phyloP scores from a whole-genome alignment of 2,113 vertebrate species.

The Gavialis gangeticus region DNA sequence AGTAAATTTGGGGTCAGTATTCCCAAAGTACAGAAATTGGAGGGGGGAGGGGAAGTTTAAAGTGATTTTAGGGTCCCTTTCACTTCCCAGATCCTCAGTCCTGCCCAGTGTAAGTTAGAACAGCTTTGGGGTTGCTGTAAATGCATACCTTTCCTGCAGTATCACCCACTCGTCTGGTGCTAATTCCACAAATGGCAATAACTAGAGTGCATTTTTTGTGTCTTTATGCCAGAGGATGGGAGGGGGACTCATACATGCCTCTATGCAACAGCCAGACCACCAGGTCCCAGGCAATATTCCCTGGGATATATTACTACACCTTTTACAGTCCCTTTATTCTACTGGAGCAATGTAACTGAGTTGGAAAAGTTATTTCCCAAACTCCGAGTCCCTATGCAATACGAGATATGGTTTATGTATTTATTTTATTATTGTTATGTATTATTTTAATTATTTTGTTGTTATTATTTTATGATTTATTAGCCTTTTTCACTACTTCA shows the following conservation, averaged over 20 bases:
- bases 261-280: background rate
- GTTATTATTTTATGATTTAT: background rate
- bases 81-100: background rate
- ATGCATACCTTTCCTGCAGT: background rate
- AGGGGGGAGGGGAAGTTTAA: background rate
- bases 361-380: background rate
- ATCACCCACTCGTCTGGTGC: background rate
- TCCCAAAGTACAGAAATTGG: background rate
- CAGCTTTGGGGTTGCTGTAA: background rate
- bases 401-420: background rate
- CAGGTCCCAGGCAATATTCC: background rate
- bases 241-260: background rate
- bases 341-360: background rate
- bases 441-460: background rate
- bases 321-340: background rate
- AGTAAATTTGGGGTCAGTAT: background rate
- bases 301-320: background rate
- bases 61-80: background rate
- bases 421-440: background rate
- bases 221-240: background rate
- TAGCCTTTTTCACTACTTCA: background rate
- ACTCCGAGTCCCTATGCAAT: background rate
- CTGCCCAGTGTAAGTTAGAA: background rate
- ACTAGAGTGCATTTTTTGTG: background rate
- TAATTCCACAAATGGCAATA: background rate